Conservation (phyloP, 2,888 invertebrate genomes). For the Stratiomys singularior region DNA sequence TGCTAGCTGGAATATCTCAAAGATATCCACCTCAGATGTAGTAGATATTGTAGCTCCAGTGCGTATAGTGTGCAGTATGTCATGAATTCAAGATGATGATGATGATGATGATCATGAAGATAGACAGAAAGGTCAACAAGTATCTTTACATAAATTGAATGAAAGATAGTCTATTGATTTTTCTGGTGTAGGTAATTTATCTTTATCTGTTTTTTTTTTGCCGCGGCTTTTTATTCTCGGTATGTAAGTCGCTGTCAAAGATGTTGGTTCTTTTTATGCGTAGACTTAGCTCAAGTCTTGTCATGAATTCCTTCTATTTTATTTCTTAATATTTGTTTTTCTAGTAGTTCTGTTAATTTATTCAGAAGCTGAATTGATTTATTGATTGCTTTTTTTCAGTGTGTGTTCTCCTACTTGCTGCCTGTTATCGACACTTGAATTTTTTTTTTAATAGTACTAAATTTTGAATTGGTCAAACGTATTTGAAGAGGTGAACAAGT, state of each 20-base stretch:
- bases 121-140: constrained; percentile 23
- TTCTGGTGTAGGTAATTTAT: not conserved
- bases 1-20: no score
- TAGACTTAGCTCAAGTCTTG: not conserved
- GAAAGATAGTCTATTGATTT: not conserved
- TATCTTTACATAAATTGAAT: constrained; percentile 17
- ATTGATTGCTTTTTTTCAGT: constrained; percentile 8
- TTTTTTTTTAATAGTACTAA: no score
- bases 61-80: no score
- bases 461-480: not conserved
- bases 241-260: not conserved
- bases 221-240: no score
- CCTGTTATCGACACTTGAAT: no score
- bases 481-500: not conserved
- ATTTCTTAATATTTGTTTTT: not conserved
- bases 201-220: not conserved
- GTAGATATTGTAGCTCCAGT: no score
- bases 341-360: constrained; percentile 15
- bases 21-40: no score
- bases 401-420: no score
- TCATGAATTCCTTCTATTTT: not conserved
- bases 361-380: constrained; percentile 26
- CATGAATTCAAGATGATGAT: no score
- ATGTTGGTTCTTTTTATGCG: not conserved
- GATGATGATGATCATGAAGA: not conserved